Conservation (phyloP, 2,888 invertebrate genomes). For the Crossocerus cetratus region DNA sequence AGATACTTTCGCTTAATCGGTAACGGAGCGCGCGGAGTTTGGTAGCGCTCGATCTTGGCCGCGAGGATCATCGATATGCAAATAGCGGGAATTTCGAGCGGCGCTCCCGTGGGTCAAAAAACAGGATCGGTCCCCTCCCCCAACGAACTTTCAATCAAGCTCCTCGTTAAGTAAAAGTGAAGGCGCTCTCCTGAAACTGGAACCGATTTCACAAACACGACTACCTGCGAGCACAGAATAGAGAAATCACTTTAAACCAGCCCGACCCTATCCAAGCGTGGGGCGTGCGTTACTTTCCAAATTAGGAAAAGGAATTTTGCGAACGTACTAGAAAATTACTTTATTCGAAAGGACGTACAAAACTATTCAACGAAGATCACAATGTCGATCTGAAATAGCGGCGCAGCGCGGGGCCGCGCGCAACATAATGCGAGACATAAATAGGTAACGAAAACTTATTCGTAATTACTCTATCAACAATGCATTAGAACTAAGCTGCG, state of each 20-base stretch:
- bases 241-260: no score
- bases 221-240: no score
- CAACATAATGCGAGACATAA: constrained; percentile 49
- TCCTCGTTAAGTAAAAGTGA: no score
- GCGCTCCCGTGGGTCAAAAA: no score
- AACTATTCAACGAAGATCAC: constrained; percentile 59
- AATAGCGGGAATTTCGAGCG: no score
- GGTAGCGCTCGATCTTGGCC: no score
- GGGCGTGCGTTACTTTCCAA: neutral
- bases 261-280: no score
- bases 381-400: constrained; percentile 28
- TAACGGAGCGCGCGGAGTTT: neutral
- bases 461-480: constrained; percentile 34
- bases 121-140: no score
- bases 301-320: neutral
- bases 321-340: constrained; percentile 36
- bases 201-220: no score
- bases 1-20: neutral
- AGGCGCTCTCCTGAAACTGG: no score
- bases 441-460: constrained; percentile 53
- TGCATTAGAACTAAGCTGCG: constrained; percentile 17
- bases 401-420: constrained; percentile 15
- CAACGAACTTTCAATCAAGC: no score
- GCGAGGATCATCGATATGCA: no score
- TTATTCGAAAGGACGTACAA: constrained; percentile 60